These are phyloP conservation scores for Paratrypauchen microcephalus DNA, from an alignment of 2,797 vertebrate species.

Conservation along the genomic window DNA sequence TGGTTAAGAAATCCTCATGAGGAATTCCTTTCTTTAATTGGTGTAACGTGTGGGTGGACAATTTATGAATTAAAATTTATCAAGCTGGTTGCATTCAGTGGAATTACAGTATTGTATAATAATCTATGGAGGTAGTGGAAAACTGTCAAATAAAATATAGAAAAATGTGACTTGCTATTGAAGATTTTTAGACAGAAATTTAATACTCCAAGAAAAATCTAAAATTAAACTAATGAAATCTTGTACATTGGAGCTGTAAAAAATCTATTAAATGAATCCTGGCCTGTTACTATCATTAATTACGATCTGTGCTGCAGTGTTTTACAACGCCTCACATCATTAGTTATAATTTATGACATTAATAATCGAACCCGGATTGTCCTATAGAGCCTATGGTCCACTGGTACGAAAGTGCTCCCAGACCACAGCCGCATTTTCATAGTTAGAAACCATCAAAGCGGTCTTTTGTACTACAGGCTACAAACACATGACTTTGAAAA, in stretches of 20 bases:
- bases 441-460: constrained; percentile 71
- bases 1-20: constrained; percentile 47
- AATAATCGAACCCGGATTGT: constrained; percentile 42
- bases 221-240: neutral
- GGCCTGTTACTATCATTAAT: constrained; percentile 18
- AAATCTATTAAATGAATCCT: constrained; percentile 40
- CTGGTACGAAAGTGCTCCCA: constrained; percentile 43
- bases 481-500: constrained; percentile 83
- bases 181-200: constrained; percentile 28
- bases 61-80: constrained; percentile 73
- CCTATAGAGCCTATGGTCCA: constrained; percentile 35
- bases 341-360: constrained; percentile 26
- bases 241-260: constrained; percentile 6
- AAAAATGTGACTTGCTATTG: constrained; percentile 59
- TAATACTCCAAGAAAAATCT: neutral
- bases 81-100: constrained; percentile 72
- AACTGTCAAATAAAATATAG: constrained; percentile 52
- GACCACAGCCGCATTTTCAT: constrained; percentile 70
- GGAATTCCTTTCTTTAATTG: constrained; percentile 53
- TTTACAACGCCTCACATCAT: constrained; percentile 42
- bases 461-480: constrained; percentile 74
- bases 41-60: constrained; percentile 54
- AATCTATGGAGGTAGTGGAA: constrained; percentile 68
- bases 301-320: constrained; percentile 30
- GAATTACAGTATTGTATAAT: constrained; percentile 70